These are phyloP conservation scores for Hippoglossus hippoglossus DNA, from an alignment of 2,797 vertebrate genomes.

Conservation along the genomic window DNA sequence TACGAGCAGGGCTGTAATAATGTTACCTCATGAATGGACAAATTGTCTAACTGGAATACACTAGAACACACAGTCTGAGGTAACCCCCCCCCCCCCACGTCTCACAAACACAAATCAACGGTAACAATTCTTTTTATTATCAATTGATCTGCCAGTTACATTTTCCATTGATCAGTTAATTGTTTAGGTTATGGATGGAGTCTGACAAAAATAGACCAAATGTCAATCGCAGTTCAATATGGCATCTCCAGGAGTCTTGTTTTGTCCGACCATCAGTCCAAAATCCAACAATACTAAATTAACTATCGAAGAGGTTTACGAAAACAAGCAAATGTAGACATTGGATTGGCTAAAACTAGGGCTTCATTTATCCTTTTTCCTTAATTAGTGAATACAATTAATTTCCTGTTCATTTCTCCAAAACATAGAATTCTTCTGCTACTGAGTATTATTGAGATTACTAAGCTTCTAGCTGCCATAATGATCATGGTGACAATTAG, in stretches of 20 bases:
- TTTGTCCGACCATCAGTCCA: neutral
- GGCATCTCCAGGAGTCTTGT: neutral
- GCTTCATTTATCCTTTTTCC: neutral
- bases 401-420: no score
- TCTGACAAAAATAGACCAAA: neutral
- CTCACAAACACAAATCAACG: constrained; percentile 14
- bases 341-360: neutral
- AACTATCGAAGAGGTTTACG: no score
- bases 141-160: neutral
- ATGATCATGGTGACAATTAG: constrained; percentile 2
- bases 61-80: constrained; percentile 20
- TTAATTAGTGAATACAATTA: neutral
- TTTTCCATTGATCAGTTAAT: neutral
- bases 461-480: neutral
- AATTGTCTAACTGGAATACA: constrained; percentile 65
- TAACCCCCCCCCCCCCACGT: constrained; percentile 17
- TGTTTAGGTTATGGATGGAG: neutral
- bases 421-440: no score
- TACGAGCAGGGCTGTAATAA: constrained; percentile 59
- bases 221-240: neutral
- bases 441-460: neutral
- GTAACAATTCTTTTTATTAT: constrained; percentile 5
- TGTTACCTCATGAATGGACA: constrained; percentile 74
- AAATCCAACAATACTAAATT: neutral
- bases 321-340: neutral